Evolutionary conservation across 2,113 vertebrate species (phyloP).

Genomic region (Caranx melampygus): DNA sequence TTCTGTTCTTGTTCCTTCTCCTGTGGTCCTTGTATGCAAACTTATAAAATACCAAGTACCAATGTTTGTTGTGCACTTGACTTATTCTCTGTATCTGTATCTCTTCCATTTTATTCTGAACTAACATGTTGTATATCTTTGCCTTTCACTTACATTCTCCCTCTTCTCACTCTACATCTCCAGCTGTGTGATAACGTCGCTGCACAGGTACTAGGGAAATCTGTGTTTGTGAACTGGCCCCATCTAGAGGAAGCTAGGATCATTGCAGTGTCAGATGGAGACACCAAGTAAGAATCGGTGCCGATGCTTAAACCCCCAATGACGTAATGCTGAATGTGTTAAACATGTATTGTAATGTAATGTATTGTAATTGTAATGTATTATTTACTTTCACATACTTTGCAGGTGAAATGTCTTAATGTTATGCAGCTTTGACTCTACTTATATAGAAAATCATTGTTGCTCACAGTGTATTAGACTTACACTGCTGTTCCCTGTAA

Average conservation of each 20-base stretch:
- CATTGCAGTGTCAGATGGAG: conserved; percentile 93
- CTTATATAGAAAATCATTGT: neutral
- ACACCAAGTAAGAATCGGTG: conserved; percentile 87
- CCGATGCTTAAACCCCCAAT: neutral
- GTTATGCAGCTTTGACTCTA: neutral
- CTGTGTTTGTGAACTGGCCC: conserved; percentile 97
- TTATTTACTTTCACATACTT: no score
- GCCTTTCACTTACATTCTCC: neutral
- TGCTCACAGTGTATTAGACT: neutral
- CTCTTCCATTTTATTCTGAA: neutral
- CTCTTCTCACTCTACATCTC: neutral
- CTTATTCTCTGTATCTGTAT: neutral
- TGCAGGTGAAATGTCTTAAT: no score
- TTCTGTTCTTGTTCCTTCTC: neutral
- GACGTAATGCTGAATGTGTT: neutral
- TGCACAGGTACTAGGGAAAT: conserved; percentile 85
- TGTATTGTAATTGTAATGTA: no score
- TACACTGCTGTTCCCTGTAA: neutral
- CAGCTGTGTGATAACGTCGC: conserved; percentile 89
- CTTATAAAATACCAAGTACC: no score
- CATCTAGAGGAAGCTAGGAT: conserved; percentile 97
- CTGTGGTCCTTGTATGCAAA: no score
- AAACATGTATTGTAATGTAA: neutral
- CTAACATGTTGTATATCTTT: neutral
- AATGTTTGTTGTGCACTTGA: no score